Percentiles rank a stretch among this genome's conserved stretches.
These are phyloP conservation scores for Ephialtes manifestator DNA, from an alignment of 2,888 invertebrate genomes.

Conservation along the genomic window DNA sequence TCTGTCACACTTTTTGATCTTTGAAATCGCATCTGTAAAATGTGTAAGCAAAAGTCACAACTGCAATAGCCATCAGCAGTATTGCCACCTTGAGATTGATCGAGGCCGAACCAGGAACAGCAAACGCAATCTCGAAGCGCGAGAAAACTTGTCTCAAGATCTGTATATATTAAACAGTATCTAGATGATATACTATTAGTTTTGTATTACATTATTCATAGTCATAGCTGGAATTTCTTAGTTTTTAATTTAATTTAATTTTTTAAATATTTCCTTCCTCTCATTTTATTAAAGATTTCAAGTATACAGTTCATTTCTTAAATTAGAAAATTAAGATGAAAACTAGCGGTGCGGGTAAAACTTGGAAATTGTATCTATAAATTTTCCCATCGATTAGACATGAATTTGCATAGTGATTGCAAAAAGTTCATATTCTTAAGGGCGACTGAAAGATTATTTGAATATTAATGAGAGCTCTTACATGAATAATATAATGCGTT, in stretches of 20 bases:
- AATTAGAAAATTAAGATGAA: neutral
- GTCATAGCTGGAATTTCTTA: slow-evolving; percentile 22
- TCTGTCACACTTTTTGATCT: neutral
- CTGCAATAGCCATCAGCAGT: neutral
- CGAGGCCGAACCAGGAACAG: slow-evolving; percentile 40
- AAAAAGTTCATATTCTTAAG: neutral
- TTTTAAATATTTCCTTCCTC: too few relatives aligned
- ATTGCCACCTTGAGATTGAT: slow-evolving; percentile 33
- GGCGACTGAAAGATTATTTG: neutral
- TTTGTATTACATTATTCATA: slow-evolving; percentile 56
- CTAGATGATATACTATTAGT: neutral
- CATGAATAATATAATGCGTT: neutral
- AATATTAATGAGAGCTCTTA: too few relatives aligned
- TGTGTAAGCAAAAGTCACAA: neutral
- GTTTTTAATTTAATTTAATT: too few relatives aligned
- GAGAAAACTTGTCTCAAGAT: slow-evolving; percentile 31
- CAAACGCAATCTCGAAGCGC: slow-evolving; percentile 29
- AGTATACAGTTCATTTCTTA: neutral
- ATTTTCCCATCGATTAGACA: neutral
- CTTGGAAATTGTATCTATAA: neutral
- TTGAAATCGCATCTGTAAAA: neutral
- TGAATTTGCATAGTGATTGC: neutral
- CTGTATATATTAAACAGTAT: slow-evolving; percentile 5
- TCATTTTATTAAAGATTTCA: neutral
- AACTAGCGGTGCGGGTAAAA: neutral